Conservation (phyloP, 2,797 vertebrate genomes). For the Chaenodraco wilsoni region DNA sequence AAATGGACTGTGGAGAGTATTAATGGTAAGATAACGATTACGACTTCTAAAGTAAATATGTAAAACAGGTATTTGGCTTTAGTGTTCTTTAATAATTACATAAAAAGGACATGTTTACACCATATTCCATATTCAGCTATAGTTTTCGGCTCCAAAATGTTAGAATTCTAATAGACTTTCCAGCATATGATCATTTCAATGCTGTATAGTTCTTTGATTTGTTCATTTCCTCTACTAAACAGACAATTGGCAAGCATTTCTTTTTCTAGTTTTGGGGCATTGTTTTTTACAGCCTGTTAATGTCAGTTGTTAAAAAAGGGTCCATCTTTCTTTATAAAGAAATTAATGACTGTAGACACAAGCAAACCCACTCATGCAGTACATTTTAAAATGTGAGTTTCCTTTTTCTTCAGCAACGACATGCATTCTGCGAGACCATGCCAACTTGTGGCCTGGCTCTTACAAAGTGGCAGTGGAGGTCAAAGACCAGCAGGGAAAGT, state of each 20-base stretch:
- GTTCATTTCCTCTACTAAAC: background rate
- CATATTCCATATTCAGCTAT: background rate
- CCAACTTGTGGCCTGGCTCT: constrained; percentile 74
- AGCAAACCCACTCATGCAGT: background rate
- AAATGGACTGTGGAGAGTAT: constrained; percentile 83
- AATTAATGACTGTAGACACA: background rate
- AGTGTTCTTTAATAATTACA: background rate
- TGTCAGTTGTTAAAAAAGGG: background rate
- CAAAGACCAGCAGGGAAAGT: constrained; percentile 79
- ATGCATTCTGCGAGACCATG: constrained; percentile 68
- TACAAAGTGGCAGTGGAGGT: constrained; percentile 75
- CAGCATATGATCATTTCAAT: background rate
- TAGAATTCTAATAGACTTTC: background rate
- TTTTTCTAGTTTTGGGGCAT: background rate
- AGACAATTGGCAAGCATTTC: background rate
- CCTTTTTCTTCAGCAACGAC: constrained; percentile 69
- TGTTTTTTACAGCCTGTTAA: background rate
- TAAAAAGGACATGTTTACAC: background rate
- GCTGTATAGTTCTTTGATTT: background rate
- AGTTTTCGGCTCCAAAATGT: background rate
- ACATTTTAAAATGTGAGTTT: background rate
- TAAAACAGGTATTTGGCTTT: background rate
- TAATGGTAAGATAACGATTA: constrained; percentile 82
- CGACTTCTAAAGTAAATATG: no score
- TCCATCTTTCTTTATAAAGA: background rate